Evolutionary conservation across 2,113 vertebrate genomes (phyloP).

Genomic region (Corapipo altera): DNA sequence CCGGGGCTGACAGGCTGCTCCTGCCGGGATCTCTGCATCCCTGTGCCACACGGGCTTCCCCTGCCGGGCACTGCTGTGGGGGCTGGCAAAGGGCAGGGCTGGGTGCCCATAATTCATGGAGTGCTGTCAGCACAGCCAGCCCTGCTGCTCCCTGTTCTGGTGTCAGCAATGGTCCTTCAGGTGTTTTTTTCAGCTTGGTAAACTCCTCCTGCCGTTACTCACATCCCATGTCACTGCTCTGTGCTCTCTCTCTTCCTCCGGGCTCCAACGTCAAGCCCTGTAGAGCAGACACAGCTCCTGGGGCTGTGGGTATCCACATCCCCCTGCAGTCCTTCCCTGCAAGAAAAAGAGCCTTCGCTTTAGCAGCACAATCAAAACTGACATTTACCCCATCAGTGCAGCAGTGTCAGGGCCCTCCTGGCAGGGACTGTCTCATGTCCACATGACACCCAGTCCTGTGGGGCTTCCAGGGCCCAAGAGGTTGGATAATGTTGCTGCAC

Average conservation of each 20-base stretch:
- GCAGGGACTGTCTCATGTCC: background rate
- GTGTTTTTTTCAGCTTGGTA: background rate
- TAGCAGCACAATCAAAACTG: background rate
- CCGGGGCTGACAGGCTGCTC: background rate
- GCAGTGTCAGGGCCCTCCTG: background rate
- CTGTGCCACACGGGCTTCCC: background rate
- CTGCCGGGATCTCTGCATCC: background rate
- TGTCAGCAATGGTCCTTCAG: background rate
- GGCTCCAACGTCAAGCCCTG: rapidly evolving
- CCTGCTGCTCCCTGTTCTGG: background rate
- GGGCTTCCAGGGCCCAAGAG: background rate
- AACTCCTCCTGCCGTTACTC: background rate
- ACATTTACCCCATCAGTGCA: background rate
- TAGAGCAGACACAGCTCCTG: background rate
- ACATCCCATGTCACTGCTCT: rapidly evolving
- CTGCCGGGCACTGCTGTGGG: background rate
- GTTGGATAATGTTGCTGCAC: background rate
- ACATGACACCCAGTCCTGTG: background rate
- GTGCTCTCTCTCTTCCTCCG: background rate
- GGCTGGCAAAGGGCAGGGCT: background rate
- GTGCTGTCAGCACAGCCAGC: background rate
- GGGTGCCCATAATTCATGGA: background rate
- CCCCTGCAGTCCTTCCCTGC: background rate
- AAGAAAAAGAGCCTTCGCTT: background rate
- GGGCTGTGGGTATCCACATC: background rate